Base-by-base conservation (phyloP, 2,797 vertebrate species). In the Antrozous pallidus region DNA sequence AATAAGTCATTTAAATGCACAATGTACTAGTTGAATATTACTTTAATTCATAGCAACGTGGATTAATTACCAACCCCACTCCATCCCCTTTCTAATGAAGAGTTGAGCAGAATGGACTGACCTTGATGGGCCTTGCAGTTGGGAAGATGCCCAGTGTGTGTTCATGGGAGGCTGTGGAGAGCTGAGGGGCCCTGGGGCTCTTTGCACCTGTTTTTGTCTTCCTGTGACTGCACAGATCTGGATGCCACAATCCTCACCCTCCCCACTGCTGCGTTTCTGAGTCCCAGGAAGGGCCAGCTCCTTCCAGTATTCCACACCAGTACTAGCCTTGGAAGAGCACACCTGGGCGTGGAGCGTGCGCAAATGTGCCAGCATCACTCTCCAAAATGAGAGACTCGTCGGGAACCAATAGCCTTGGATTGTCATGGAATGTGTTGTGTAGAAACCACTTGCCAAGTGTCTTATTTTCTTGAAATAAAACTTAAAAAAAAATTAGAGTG, bases 1-100 rank as follows among this genome's bases (percentile, higher is more conserved):
- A 98, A 97, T 96, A 97, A 97, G 94, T 97, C 91, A 96, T 97
- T 97, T 97, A 96, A 95, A 92, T 95, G 95, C 81, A 94, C 95
- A 83, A n/a, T 40, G 63, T 96, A 49, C 90, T 96, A 97, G 98
- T 93, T 97, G 96, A 97, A 93, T 96, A 97, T 71, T 92, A 82
- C 95, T 97, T 97, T 97, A 97, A 98, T 97, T 97, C 96, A 92
- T n/a, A 89, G 75, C 63, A 91, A 58, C 78, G 93, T 74, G 93
- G 96, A 93, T 61, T 61, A 95, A 97, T 88, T 95, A 88, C 16
- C 67, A 92, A 94, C 88, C 74, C 94, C 67, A 73, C 86, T 79
- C 93, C 47, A 92, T 26, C 90, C 69, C 91, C 96, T 94, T 97
- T 93, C 96, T 78, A 95, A 89, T 93, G 95, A 96, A 93, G 93